Conservation (phyloP, 2,113 vertebrate genomes). For the Hipposideros armiger region DNA sequence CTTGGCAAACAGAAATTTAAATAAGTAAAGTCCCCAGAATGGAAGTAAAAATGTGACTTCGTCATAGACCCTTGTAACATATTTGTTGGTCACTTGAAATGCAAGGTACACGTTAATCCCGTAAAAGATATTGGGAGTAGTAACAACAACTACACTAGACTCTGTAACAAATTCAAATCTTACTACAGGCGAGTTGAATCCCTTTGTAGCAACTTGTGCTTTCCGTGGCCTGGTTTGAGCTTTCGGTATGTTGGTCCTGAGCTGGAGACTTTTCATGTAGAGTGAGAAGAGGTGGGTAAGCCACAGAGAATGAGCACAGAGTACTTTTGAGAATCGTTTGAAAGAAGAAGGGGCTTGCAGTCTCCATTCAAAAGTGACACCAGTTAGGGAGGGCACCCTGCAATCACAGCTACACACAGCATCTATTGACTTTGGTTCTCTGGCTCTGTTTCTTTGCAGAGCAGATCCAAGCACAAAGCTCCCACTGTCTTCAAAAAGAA, state of each 20-base stretch:
- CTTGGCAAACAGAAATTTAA: not conserved
- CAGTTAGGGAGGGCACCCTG: not conserved
- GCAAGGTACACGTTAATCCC: not conserved
- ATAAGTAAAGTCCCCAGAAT: not conserved
- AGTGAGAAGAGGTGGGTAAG: not conserved
- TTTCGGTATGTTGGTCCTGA: not conserved
- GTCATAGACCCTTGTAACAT: not conserved
- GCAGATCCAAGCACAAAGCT: conserved; percentile 55
- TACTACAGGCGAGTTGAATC: not conserved
- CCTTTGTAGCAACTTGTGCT: not conserved
- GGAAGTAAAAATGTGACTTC: not conserved
- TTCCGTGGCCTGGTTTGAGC: not conserved
- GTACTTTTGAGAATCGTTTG: not conserved
- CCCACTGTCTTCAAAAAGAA: conserved; percentile 56
- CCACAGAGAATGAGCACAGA: not conserved
- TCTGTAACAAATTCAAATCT: not conserved
- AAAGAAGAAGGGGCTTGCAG: not conserved
- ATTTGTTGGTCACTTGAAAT: not conserved
- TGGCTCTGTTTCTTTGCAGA: conserved; percentile 21
- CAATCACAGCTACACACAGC: not conserved
- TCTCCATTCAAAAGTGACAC: conserved; percentile 54
- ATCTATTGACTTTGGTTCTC: conserved; percentile 58
- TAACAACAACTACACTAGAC: not conserved
- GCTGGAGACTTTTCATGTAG: not conserved
- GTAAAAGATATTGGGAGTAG: not conserved